phyloP scores from a whole-genome alignment of 2,888 invertebrate species.

The Scaptomyza polygonia region DNA sequence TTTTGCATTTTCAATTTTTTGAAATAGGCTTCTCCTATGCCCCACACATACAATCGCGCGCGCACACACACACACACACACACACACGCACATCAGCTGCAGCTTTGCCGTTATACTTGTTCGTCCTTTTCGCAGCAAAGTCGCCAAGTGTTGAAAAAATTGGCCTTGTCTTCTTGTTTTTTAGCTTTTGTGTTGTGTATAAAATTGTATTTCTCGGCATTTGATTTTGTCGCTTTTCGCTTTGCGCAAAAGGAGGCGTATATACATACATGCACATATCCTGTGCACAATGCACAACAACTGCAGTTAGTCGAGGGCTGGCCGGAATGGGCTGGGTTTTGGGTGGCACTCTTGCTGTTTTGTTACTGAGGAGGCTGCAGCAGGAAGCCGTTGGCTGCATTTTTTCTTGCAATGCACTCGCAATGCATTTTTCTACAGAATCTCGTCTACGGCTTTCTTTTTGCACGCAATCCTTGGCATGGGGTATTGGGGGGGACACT shows the following conservation, averaged over 20 bases:
- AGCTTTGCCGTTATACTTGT: slow-evolving; percentile 47
- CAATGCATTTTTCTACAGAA: slow-evolving; percentile 60
- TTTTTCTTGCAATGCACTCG: slow-evolving; percentile 62
- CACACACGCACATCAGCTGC: slow-evolving; percentile 6
- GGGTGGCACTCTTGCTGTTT: slow-evolving; percentile 35
- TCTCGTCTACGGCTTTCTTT: slow-evolving; percentile 39
- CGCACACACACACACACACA: slow-evolving; percentile 9
- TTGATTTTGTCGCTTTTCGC: slow-evolving; percentile 74
- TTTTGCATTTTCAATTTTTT: slow-evolving; percentile 80
- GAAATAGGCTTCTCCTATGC: slow-evolving; percentile 75
- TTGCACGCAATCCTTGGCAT: slow-evolving; percentile 23
- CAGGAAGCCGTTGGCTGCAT: slow-evolving; percentile 62
- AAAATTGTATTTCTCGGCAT: slow-evolving; percentile 77
- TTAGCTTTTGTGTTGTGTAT: slow-evolving; percentile 60
- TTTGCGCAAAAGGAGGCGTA: slow-evolving; percentile 37
- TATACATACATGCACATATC: slow-evolving; percentile 13
- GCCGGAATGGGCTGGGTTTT: neutral
- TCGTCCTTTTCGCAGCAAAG: slow-evolving; percentile 12
- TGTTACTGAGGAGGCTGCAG: slow-evolving; percentile 54
- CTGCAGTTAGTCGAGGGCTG: slow-evolving; percentile 50
- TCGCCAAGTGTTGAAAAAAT: slow-evolving; percentile 55
- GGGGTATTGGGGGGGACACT: neutral
- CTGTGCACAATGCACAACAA: slow-evolving; percentile 48
- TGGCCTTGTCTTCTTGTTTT: slow-evolving; percentile 49
- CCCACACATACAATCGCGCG: slow-evolving; percentile 7